These are phyloP conservation scores for Odontocerum albicorne DNA, from an alignment of 2,888 invertebrate species.

Conservation along the genomic window DNA sequence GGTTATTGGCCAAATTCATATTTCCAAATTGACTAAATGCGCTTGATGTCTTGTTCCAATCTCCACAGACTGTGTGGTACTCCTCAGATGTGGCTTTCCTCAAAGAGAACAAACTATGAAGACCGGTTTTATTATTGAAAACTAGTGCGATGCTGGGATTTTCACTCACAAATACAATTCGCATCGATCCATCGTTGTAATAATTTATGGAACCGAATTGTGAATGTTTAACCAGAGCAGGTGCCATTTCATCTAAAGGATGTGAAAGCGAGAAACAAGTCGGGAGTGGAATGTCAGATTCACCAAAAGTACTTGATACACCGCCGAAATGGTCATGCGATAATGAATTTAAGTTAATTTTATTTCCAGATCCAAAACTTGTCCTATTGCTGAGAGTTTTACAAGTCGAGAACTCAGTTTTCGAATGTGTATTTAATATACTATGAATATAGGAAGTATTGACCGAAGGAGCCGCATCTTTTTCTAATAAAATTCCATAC, in stretches of 20 bases:
- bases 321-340: conserved; percentile 22
- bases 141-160: conserved; percentile 80
- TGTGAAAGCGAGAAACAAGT: conserved; percentile 85
- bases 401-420: conserved; percentile 4
- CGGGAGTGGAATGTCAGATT: conserved; percentile 64
- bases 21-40: conserved; percentile 53
- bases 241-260: conserved; percentile 89
- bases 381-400: conserved; percentile 21
- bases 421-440: conserved; percentile 17
- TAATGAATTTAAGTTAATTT: conserved; percentile 10
- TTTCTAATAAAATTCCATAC: conserved; percentile 84
- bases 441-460: conserved; percentile 40
- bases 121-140: conserved; percentile 74
- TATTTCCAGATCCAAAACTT: conserved; percentile 21
- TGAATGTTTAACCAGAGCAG: conserved; percentile 70
- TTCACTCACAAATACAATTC: conserved; percentile 75
- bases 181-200: conserved; percentile 64
- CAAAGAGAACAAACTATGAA: conserved; percentile 82
- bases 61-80: conserved; percentile 61
- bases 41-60: conserved; percentile 49
- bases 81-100: conserved; percentile 77
- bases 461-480: conserved; percentile 52
- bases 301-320: conserved; percentile 37
- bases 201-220: conserved; percentile 59
- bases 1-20: conserved; percentile 44